Conservation (phyloP, 2,888 invertebrate genomes). For the Panorpa germanica region DNA sequence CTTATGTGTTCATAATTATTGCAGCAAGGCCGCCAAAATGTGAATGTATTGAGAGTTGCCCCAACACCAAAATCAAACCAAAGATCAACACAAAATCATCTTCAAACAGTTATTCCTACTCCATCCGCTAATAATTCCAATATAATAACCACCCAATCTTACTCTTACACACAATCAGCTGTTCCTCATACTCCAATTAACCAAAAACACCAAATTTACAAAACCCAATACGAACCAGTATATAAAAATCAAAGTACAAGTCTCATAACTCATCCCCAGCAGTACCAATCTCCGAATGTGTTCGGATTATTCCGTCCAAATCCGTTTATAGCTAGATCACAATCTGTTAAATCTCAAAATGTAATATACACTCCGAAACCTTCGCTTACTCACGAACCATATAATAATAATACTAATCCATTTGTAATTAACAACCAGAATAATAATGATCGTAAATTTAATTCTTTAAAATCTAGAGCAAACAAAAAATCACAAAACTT, state of each 20-base stretch:
- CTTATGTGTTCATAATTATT: neutral
- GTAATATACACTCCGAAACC: too few relatives aligned
- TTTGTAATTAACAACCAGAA: neutral
- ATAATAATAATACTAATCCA: too few relatives aligned
- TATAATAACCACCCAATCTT: too few relatives aligned
- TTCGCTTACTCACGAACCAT: too few relatives aligned
- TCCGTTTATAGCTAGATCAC: too few relatives aligned
- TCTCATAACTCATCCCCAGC: conserved; percentile 8
- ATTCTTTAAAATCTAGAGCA: conserved; percentile 19
- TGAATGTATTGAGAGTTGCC: conserved; percentile 26
- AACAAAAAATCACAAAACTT: conserved; percentile 14
- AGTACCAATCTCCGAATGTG: conserved; percentile 9
- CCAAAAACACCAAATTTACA: conserved; percentile 10
- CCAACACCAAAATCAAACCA: conserved; percentile 25
- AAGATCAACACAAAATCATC: too few relatives aligned
- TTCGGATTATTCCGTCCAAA: too few relatives aligned
- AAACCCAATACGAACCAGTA: conserved; percentile 4
- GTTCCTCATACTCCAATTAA: too few relatives aligned
- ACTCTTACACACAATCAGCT: too few relatives aligned
- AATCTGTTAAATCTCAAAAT: too few relatives aligned
- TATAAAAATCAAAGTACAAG: conserved; percentile 9
- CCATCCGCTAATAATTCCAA: too few relatives aligned
- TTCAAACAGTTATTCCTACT: too few relatives aligned
- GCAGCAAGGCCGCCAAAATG: neutral
- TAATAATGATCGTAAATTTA: conserved; percentile 15